Evolutionary conservation across 92 coral and sea anemone species (phyloP).

Genomic region (Porites cylindrica): DNA sequence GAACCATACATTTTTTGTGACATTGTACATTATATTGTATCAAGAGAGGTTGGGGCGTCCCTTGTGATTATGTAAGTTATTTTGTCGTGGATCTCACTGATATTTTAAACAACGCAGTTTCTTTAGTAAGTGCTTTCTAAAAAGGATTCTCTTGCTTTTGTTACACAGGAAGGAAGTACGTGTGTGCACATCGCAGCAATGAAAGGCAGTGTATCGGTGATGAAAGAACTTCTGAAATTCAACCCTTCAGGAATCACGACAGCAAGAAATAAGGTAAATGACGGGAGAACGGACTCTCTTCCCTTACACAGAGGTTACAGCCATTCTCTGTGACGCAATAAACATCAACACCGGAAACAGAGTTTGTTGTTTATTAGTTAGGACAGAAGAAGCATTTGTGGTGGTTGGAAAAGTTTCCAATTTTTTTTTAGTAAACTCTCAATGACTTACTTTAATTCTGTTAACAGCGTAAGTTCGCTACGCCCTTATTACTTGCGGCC

Average conservation of each 20-base stretch:
- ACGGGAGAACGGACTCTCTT: not conserved
- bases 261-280: constrained; percentile 81
- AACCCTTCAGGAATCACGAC: constrained; percentile 80
- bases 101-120: not conserved
- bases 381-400: not conserved
- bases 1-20: too few relatives aligned
- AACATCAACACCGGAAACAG: too few relatives aligned
- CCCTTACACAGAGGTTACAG: not conserved
- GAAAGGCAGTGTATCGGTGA: constrained; percentile 96
- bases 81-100: not conserved
- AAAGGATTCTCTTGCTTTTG: not conserved
- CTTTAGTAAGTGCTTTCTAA: not conserved
- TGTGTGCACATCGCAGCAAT: constrained; percentile 98
- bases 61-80: too few relatives aligned
- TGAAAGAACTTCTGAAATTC: constrained; percentile 84
- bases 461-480: constrained; percentile 90
- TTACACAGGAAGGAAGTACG: constrained; percentile 91
- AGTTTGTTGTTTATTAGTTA: too few relatives aligned
- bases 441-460: not conserved
- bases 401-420: not conserved
- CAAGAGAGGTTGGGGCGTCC: too few relatives aligned
- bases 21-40: too few relatives aligned
- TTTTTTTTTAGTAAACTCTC: not conserved
- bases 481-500: constrained; percentile 98
- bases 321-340: not conserved